A percentile compares a stretch with the other conserved stretches of the same genome.
phyloP scores from a whole-genome alignment of 2,888 invertebrate genomes.

The Stegophylla sp. region DNA sequence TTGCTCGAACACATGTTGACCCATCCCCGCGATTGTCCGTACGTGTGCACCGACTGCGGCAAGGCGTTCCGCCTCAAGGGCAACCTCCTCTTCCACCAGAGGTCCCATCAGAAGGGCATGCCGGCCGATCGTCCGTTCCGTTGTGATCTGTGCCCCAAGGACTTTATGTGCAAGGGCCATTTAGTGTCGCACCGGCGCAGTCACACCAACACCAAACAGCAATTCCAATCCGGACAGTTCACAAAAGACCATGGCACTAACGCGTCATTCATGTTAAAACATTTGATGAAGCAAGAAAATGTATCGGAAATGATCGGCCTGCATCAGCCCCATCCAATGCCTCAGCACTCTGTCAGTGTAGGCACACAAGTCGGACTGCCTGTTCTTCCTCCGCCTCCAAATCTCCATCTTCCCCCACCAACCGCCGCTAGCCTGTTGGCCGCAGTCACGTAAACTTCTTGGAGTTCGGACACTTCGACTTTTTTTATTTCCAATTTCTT shows the following conservation, averaged over 20 bases:
- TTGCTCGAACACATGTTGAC: constrained; percentile 79
- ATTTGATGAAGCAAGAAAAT: constrained; percentile 63
- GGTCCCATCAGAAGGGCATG: constrained; percentile 81
- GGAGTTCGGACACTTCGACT: constrained; percentile 45
- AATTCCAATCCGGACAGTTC: constrained; percentile 61
- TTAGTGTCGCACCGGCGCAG: constrained; percentile 82
- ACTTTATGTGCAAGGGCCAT: constrained; percentile 88
- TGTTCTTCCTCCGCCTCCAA: constrained; percentile 62
- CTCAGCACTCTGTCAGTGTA: constrained; percentile 62
- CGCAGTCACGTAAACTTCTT: constrained; percentile 60
- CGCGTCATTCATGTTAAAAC: constrained; percentile 63
- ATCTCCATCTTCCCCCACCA: constrained; percentile 62
- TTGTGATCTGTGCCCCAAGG: constrained; percentile 84
- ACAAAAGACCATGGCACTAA: constrained; percentile 61
- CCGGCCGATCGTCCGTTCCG: constrained; percentile 74
- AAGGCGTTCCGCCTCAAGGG: constrained; percentile 63
- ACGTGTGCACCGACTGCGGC: constrained; percentile 70
- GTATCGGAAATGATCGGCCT: constrained; percentile 60
- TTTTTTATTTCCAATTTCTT: constrained; percentile 48
- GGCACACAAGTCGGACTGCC: constrained; percentile 63
- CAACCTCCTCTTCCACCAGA: constrained; percentile 79
- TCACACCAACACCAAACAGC: constrained; percentile 68
- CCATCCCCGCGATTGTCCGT: constrained; percentile 81
- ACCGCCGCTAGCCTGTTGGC: constrained; percentile 61
- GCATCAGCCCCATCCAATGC: constrained; percentile 56